A percentile compares a stretch with the other conserved stretches of the same genome.
These are phyloP conservation scores for Rhogogaster chlorosoma DNA, from an alignment of 2,888 invertebrate species.

Conservation along the genomic window DNA sequence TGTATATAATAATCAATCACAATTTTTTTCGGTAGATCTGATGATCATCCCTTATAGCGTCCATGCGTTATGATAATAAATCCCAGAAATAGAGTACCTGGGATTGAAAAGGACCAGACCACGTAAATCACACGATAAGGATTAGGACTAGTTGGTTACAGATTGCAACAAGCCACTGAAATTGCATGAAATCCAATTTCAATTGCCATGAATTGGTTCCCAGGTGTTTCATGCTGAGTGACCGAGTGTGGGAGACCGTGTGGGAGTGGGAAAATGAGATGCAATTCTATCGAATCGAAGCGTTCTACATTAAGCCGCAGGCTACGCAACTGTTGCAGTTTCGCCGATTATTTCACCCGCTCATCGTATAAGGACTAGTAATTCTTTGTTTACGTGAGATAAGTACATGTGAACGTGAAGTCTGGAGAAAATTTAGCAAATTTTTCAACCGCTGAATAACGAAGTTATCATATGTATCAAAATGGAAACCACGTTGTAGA, in stretches of 20 bases:
- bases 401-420: neutral
- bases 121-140: neutral
- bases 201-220: constrained; percentile 39
- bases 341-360: neutral
- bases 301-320: neutral
- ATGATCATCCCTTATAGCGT: neutral
- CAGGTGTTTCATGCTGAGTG: constrained; percentile 44
- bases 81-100: neutral
- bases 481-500: too few species aligned
- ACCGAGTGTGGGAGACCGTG: constrained; percentile 25
- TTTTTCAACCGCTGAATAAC: neutral
- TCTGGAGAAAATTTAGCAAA: neutral
- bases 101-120: neutral
- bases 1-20: neutral
- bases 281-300: neutral
- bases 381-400: neutral
- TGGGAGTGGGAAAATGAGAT: constrained; percentile 22
- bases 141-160: neutral
- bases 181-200: constrained; percentile 41
- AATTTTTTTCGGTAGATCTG: neutral
- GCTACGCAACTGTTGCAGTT: neutral
- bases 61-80: neutral
- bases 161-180: constrained; percentile 8
- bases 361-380: neutral
- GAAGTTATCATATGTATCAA: too few species aligned